phyloP scores from a whole-genome alignment of 2,797 vertebrate species.

The Champsocephalus esox region DNA sequence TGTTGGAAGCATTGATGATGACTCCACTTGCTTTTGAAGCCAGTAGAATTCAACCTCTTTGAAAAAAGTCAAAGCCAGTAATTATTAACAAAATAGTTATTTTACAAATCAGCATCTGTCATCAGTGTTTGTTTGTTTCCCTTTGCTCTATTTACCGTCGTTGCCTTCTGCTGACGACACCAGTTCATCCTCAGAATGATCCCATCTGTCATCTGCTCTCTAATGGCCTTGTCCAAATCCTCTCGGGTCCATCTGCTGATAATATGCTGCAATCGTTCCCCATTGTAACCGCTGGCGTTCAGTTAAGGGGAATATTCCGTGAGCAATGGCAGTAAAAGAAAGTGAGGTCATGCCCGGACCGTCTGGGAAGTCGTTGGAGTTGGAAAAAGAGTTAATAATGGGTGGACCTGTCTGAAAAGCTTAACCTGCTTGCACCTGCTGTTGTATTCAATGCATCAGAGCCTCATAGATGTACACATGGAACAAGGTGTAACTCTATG shows the following conservation, averaged over 20 bases:
- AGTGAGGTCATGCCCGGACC: constrained; percentile 17
- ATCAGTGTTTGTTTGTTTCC: constrained; percentile 23
- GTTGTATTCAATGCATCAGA: background rate
- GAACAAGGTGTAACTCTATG: background rate
- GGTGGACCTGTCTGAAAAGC: background rate
- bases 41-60: background rate
- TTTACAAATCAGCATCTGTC: constrained; percentile 9
- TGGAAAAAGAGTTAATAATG: background rate
- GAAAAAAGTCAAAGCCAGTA: background rate
- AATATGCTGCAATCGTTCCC: constrained; percentile 24
- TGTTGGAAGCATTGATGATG: background rate
- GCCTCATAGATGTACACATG: background rate
- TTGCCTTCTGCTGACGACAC: constrained; percentile 21
- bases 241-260: constrained; percentile 53
- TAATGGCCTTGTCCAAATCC: constrained; percentile 13
- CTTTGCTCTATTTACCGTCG: constrained; percentile 9
- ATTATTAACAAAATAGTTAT: constrained; percentile 2
- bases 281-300: constrained; percentile 27
- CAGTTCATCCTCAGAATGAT: constrained; percentile 32
- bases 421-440: background rate
- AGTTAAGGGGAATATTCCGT: constrained; percentile 22
- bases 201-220: constrained; percentile 37
- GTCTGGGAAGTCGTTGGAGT: background rate
- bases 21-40: background rate
- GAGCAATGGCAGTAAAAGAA: constrained; percentile 12